A percentile compares a stretch with the other conserved stretches of the same genome.
Evolutionary conservation across 2,888 invertebrate species (phyloP).

Genomic region (Eumerus sabulonum): DNA sequence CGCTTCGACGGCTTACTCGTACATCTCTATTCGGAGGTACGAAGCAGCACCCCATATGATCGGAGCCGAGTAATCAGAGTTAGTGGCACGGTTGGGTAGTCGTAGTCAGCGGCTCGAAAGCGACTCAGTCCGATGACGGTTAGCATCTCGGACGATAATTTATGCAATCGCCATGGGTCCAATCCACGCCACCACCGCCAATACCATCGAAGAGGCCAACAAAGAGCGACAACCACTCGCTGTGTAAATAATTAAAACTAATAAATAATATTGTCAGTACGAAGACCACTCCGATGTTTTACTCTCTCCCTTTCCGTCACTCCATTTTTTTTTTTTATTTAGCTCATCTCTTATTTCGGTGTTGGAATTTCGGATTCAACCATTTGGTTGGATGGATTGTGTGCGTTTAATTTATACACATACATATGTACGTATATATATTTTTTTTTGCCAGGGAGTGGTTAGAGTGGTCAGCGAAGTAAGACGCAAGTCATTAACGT

Average conservation of each 20-base stretch:
- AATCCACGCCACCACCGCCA: constrained; percentile 51
- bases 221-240: constrained; percentile 61
- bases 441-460: constrained; percentile 42
- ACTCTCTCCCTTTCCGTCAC: constrained; percentile 14
- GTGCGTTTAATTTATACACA: no score
- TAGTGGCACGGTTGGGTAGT: constrained; percentile 29
- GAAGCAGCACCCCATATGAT: constrained; percentile 24
- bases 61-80: constrained; percentile 42
- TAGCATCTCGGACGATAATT: constrained; percentile 55
- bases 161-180: constrained; percentile 65
- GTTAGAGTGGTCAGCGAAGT: neutral
- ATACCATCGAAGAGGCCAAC: constrained; percentile 18
- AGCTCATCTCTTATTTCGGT: constrained; percentile 44
- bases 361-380: constrained; percentile 6
- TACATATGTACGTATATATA: neutral
- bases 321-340: constrained; percentile 32
- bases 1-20: constrained; percentile 35
- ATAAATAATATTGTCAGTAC: constrained; percentile 65
- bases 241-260: constrained; percentile 66
- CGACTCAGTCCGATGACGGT: constrained; percentile 3
- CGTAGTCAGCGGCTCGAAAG: constrained; percentile 10
- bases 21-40: constrained; percentile 55
- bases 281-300: constrained; percentile 38
- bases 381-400: neutral
- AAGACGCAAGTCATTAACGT: constrained; percentile 38